These are phyloP conservation scores for Pycnomerus fuliginosus DNA, from an alignment of 2,888 invertebrate species.

Conservation along the genomic window DNA sequence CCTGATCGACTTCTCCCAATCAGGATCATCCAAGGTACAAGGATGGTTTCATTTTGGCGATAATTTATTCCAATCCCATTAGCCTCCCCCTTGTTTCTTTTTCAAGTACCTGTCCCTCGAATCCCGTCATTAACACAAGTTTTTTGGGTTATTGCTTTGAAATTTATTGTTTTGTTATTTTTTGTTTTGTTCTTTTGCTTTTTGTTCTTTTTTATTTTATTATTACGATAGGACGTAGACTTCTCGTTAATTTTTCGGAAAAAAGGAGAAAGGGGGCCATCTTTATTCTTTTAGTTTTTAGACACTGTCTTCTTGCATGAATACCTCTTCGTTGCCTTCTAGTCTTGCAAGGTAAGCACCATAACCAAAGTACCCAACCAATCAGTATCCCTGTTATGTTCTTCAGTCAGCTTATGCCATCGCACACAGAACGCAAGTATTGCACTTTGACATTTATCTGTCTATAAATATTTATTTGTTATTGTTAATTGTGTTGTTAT, in stretches of 20 bases:
- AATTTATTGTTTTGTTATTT: constrained; percentile 18
- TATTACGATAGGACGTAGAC: neutral
- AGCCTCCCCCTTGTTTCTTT: constrained; percentile 16
- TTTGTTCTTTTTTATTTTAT: constrained; percentile 8
- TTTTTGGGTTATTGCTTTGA: constrained; percentile 17
- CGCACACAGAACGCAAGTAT: constrained; percentile 47
- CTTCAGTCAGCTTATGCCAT: constrained; percentile 37
- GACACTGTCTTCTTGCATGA: constrained; percentile 18
- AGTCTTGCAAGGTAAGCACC: constrained; percentile 25
- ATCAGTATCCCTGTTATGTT: constrained; percentile 24
- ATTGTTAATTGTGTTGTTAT: constrained; percentile 28
- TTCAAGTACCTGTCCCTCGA: constrained; percentile 14
- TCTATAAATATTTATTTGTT: constrained; percentile 21
- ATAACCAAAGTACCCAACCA: constrained; percentile 37
- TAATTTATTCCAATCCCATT: constrained; percentile 40
- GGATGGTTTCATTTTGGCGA: constrained; percentile 51
- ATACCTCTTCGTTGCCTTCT: constrained; percentile 21
- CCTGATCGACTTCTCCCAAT: constrained; percentile 59
- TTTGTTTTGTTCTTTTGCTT: constrained; percentile 8
- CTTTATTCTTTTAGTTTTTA: constrained; percentile 4
- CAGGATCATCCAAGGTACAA: constrained; percentile 51
- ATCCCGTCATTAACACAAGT: constrained; percentile 4
- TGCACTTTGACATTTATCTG: constrained; percentile 18
- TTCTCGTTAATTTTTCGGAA: constrained; percentile 1
- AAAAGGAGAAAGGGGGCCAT: too few relatives aligned